phyloP scores from a whole-genome alignment of 2,888 invertebrate species.

The Catocala nupta region DNA sequence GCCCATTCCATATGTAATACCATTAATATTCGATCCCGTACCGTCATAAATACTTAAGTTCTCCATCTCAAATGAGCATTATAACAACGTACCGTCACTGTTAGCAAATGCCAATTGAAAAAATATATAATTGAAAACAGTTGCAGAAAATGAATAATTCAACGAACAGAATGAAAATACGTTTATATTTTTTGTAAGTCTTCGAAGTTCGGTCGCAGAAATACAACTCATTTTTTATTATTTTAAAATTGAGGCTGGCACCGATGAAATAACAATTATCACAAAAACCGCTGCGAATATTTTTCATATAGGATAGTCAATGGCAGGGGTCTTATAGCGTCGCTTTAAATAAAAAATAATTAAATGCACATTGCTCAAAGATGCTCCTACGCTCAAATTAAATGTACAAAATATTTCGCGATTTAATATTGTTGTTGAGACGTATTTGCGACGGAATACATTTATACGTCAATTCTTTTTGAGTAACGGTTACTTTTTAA shows the following conservation, averaged over 20 bases:
- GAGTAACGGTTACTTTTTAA: too few species aligned
- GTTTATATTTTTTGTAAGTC: conserved; percentile 19
- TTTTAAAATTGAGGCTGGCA: conserved; percentile 12
- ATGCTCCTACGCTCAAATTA: too few species aligned
- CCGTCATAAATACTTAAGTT: conserved; percentile 2
- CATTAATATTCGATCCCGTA: conserved; percentile 3
- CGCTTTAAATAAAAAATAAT: conserved; percentile 15
- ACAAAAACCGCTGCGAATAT: neutral
- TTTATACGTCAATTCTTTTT: too few species aligned
- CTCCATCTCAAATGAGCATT: conserved; percentile 14
- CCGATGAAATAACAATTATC: conserved; percentile 22
- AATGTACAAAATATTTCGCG: too few species aligned
- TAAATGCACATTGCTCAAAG: conserved; percentile 3
- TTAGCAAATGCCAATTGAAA: neutral
- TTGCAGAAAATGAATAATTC: conserved; percentile 24
- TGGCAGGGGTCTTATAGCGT: neutral
- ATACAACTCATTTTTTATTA: conserved; percentile 15
- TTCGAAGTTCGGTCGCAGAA: conserved; percentile 6
- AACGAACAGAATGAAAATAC: conserved; percentile 7
- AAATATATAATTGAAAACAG: conserved; percentile 5
- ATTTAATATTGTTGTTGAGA: too few species aligned
- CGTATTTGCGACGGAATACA: too few species aligned
- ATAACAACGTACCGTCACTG: conserved; percentile 12
- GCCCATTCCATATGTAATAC: conserved; percentile 26
- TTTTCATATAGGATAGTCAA: conserved; percentile 3